Conservation (phyloP, 2,888 invertebrate genomes). For the Agriopis marginaria region DNA sequence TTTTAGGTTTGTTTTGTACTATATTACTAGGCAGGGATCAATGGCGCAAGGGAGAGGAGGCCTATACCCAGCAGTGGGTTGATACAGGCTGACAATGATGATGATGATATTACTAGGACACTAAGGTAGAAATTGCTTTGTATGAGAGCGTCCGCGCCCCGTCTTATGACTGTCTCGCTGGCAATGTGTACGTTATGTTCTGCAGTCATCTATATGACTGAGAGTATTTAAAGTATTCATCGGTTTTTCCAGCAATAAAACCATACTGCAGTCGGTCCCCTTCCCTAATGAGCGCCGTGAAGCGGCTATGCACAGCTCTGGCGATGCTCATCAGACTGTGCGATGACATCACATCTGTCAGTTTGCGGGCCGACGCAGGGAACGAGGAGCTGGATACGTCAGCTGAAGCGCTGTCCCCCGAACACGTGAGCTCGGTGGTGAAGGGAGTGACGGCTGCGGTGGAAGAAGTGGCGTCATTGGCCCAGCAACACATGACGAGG, state of each 20-base stretch:
- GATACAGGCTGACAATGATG: too few species aligned
- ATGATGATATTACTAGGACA: too few species aligned
- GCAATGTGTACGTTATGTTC: background rate
- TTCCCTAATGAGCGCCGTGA: slow-evolving; percentile 91
- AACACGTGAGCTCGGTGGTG: slow-evolving; percentile 76
- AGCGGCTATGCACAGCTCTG: slow-evolving; percentile 94
- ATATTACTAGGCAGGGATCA: too few species aligned
- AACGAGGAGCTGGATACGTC: slow-evolving; percentile 72
- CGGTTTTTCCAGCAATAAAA: slow-evolving; percentile 74
- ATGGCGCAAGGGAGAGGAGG: too few species aligned
- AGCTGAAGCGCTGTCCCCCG: slow-evolving; percentile 71
- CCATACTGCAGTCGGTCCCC: slow-evolving; percentile 87
- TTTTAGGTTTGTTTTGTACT: too few species aligned
- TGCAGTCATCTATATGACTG: background rate
- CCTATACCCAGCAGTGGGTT: too few species aligned
- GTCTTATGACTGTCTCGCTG: too few species aligned
- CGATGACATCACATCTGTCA: slow-evolving; percentile 94
- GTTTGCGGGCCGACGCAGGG: slow-evolving; percentile 86
- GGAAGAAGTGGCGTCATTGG: slow-evolving; percentile 88
- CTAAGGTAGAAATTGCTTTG: too few species aligned
- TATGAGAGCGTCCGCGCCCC: too few species aligned
- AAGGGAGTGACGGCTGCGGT: slow-evolving; percentile 76
- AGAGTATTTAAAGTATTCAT: background rate
- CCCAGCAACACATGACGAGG: slow-evolving; percentile 92
- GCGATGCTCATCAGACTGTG: slow-evolving; percentile 95